A percentile compares a stretch with the other conserved stretches of the same genome.
phyloP scores from a whole-genome alignment of 2,888 invertebrate species.

The Cataglyphis altisquamis region DNA sequence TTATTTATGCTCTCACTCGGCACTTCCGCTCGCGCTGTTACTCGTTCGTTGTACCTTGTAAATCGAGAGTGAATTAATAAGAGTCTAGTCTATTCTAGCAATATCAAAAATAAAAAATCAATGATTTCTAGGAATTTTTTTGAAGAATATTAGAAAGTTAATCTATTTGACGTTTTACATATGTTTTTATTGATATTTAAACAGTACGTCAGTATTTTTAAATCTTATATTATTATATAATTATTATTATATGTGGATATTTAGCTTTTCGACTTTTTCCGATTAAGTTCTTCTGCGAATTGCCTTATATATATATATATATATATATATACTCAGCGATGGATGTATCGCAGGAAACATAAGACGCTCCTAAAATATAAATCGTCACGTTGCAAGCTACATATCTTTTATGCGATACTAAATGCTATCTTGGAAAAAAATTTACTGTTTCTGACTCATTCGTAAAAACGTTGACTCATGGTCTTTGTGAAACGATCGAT shows the following conservation, averaged over 20 bases:
- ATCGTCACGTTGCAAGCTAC: not conserved
- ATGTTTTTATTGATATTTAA: no score
- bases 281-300: not conserved
- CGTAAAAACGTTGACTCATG: constrained; percentile 36
- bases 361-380: not conserved
- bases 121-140: no score
- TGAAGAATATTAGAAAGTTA: no score
- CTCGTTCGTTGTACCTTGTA: constrained; percentile 4
- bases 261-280: not conserved
- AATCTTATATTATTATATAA: no score
- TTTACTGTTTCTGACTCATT: constrained; percentile 33
- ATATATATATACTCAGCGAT: not conserved
- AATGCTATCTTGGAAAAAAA: constrained; percentile 19
- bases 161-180: no score
- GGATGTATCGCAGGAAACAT: not conserved
- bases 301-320: no score
- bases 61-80: constrained; percentile 8
- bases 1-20: constrained; percentile 10
- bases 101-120: no score
- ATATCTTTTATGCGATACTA: not conserved
- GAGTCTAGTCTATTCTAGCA: no score
- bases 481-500: constrained; percentile 32
- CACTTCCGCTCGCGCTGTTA: constrained; percentile 21
- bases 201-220: no score
- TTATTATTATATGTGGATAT: no score